Conservation (phyloP, 2,113 vertebrate genomes). For the Typhlomys cinereus region DNA sequence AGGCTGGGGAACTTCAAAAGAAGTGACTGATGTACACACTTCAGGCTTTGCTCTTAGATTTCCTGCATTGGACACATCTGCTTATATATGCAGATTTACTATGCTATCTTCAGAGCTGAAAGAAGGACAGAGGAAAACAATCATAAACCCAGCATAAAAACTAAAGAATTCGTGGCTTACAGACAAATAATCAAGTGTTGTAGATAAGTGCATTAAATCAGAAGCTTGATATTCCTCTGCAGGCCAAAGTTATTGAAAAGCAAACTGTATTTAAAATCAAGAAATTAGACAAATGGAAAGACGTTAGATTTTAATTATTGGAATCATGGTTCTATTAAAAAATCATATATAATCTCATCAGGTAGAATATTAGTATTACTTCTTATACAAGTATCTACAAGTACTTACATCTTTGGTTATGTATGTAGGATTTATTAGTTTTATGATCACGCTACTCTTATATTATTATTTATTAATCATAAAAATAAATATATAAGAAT, state of each 20-base stretch:
- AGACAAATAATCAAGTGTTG: background rate
- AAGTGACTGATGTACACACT: constrained; percentile 1
- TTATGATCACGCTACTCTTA: background rate
- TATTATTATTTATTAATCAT: constrained; percentile 13
- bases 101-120: background rate
- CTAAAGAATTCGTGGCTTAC: background rate
- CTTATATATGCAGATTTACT: constrained; percentile 57
- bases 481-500: background rate
- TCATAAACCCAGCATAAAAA: background rate
- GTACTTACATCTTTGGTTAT: background rate
- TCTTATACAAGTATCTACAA: background rate
- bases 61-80: constrained; percentile 22
- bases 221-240: background rate
- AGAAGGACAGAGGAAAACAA: constrained; percentile 4
- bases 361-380: background rate
- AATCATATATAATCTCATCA: background rate
- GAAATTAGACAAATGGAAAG: background rate
- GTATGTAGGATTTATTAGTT: background rate
- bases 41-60: constrained; percentile 28
- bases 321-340: background rate
- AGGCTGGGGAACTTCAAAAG: background rate
- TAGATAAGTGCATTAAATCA: background rate
- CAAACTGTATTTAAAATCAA: background rate
- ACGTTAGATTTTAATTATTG: constrained; percentile 1
- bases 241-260: background rate